Percentiles rank a stretch among this genome's conserved stretches.
These are phyloP conservation scores for Holacanthus passer DNA, from an alignment of 2,113 vertebrate species.

Conservation along the genomic window DNA sequence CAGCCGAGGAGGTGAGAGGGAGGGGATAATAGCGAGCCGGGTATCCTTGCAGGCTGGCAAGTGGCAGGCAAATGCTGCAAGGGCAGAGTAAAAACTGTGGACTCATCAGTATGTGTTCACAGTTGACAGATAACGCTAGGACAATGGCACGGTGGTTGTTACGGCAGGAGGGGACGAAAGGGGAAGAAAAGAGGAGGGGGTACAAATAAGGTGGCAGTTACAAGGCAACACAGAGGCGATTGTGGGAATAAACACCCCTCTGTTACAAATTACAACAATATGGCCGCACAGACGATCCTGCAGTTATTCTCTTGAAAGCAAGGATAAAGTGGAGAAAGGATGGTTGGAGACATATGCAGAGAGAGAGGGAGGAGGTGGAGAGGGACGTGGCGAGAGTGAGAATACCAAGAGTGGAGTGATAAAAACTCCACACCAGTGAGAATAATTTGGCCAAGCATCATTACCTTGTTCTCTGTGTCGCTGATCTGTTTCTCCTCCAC, in stretches of 20 bases:
- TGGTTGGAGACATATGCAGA: conserved; percentile 16
- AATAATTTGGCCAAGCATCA: conserved; percentile 62
- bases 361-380: background rate
- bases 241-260: conserved; percentile 20
- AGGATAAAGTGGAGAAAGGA: conserved; percentile 19
- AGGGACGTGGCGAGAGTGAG: conserved; percentile 7
- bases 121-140: conserved; percentile 74
- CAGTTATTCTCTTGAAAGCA: conserved; percentile 10
- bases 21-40: conserved; percentile 41
- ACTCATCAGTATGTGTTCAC: conserved; percentile 78
- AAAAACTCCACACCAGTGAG: conserved; percentile 51
- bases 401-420: conserved; percentile 26
- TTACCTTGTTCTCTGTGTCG: conserved; percentile 71
- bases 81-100: conserved; percentile 74
- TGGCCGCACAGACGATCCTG: conserved; percentile 4
- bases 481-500: conserved; percentile 61
- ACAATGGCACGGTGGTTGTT: conserved; percentile 53
- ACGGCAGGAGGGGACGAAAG: conserved; percentile 10
- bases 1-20: conserved; percentile 52
- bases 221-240: conserved; percentile 34
- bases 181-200: conserved; percentile 11
- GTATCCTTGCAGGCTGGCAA: conserved; percentile 60
- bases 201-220: conserved; percentile 38
- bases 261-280: conserved; percentile 25
- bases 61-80: conserved; percentile 68